Evolutionary conservation across 2,888 invertebrate genomes (phyloP).

Genomic region (Orchesella flavescens): DNA sequence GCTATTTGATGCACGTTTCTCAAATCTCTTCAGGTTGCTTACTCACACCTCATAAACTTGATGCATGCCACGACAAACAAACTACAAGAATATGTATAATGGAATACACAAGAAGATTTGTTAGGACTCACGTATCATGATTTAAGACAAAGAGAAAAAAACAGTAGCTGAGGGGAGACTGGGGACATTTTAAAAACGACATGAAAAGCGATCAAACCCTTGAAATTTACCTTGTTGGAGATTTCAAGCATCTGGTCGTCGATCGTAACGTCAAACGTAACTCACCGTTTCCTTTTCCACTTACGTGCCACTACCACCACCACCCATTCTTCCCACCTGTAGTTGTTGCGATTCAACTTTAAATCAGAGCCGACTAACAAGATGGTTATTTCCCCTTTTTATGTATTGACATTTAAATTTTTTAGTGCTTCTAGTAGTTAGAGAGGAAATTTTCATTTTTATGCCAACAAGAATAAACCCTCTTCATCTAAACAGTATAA

Average conservation of each 20-base stretch:
- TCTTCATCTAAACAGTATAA: too few relatives aligned
- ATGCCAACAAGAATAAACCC: too few relatives aligned
- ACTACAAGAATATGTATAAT: background rate
- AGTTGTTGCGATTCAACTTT: background rate
- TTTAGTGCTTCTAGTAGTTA: background rate
- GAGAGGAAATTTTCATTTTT: too few relatives aligned
- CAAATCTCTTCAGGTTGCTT: background rate
- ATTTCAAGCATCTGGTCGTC: too few relatives aligned
- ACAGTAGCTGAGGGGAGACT: background rate
- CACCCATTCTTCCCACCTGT: constrained; percentile 1
- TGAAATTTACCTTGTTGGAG: too few relatives aligned
- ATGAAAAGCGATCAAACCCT: too few relatives aligned
- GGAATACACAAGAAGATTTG: background rate
- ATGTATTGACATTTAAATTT: constrained; percentile 1
- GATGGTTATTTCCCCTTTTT: background rate
- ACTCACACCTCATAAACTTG: background rate
- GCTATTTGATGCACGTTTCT: background rate
- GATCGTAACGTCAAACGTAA: too few relatives aligned
- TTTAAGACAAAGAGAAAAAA: background rate
- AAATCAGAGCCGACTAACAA: background rate
- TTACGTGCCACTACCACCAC: background rate
- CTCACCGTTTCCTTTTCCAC: constrained; percentile 1
- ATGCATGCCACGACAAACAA: too few relatives aligned
- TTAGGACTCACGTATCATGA: background rate
- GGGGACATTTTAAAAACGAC: background rate